Evolutionary conservation across 23 tunicate species (phyloP), one percentile per base, ranked within the genome.

Genomic region (Halocynthia aurantium): DNA sequence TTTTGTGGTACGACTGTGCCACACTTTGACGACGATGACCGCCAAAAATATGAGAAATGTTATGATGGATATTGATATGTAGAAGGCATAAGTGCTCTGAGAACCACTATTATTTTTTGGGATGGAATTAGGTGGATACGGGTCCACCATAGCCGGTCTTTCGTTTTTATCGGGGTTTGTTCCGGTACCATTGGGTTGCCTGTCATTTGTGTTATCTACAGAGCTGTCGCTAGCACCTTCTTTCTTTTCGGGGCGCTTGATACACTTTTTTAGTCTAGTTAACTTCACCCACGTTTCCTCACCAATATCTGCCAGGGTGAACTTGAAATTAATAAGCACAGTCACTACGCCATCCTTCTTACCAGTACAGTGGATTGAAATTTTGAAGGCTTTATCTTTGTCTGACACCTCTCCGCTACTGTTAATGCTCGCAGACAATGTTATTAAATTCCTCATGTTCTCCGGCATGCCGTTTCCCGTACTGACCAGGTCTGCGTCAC

Each of bases 31-130:
- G 7, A 51, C 85, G 6, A 86, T 58, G 17, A 92, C 86, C 8
- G 75, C 70, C 56, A 86, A 8, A n/a, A 86, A 52, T 51, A 92
- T 78, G 13, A 86, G 8, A 18, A 73, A 19, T 51, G 88, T 69
- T 7, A 92, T 77, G 6, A 86, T 88, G n/a, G 85, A 84, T 49
- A 92, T 78, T 8, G 91, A 77, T 40, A 92, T 92, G 71, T 80
- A 92, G 78, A 92, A 92, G 62, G 92, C 87, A 7, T 76, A 70
- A 52, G 92, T 86, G 62, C 91, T 82, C 44, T 86, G 83, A 7
- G 64, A 78, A 7, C 67, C 31, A 10, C 81, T 81, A 21, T 31
- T 56, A 61, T 22, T 22, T 18, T 56, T 31, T 0, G 80, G 75
- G 20, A 15, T 54, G 22, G 70, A 60, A 19, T 62, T 44, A 0